Evolutionary conservation across 1,140 invertebrate genomes (phyloP).

Genomic region (Danaus melanippus): DNA sequence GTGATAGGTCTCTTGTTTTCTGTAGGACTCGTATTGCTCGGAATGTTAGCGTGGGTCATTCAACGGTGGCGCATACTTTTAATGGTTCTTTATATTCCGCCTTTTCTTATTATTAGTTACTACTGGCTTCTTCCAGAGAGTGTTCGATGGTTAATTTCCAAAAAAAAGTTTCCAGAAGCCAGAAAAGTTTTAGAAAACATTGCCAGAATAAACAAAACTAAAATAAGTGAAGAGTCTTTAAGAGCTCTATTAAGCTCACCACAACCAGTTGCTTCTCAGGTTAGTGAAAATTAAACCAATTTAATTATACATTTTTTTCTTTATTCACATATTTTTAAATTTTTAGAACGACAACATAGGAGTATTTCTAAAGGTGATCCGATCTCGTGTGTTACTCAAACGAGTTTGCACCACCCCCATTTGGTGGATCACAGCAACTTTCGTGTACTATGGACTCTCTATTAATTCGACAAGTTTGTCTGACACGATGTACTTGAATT

Average conservation of each 20-base stretch:
- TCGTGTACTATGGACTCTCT: conserved; percentile 78
- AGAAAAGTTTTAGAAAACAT: conserved; percentile 72
- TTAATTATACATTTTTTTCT: conserved; percentile 1
- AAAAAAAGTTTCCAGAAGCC: conserved; percentile 76
- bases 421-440: conserved; percentile 78
- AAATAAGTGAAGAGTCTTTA: conserved; percentile 72
- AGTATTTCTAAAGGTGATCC: conserved; percentile 9
- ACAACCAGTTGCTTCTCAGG: neutral
- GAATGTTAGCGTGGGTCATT: conserved; percentile 77
- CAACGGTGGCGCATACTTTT: conserved; percentile 80
- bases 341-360: conserved; percentile 3
- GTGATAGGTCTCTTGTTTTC: conserved; percentile 79
- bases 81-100: conserved; percentile 77
- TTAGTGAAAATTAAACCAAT: neutral
- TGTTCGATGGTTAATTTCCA: conserved; percentile 81
- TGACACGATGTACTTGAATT: conserved; percentile 78
- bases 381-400: conserved; percentile 19
- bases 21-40: conserved; percentile 77
- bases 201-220: conserved; percentile 77
- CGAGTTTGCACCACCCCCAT: conserved; percentile 64
- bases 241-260: conserved; percentile 31
- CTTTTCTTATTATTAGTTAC: conserved; percentile 75
- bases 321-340: neutral
- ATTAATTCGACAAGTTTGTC: conserved; percentile 76
- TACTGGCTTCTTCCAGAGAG: conserved; percentile 76